A percentile compares a stretch with the other conserved stretches of the same genome.
phyloP scores from a whole-genome alignment of 2,113 vertebrate species.

The Parus major region DNA sequence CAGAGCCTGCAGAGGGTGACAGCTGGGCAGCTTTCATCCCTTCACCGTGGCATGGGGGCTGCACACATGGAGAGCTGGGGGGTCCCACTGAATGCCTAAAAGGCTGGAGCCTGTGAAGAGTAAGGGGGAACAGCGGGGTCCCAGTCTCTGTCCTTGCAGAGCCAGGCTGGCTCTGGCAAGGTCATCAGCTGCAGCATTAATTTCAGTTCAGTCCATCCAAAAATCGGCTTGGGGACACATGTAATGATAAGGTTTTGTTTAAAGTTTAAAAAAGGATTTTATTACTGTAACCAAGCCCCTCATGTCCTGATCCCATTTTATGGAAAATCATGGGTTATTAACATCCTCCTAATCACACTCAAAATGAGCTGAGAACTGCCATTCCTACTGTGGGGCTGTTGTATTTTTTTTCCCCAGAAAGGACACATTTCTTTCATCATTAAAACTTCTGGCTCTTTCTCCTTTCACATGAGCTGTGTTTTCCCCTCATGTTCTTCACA shows the following conservation, averaged over 20 bases:
- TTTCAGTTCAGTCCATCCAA: not conserved
- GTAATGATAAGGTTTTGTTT: not conserved
- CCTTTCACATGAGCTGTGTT: not conserved
- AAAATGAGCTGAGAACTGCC: not conserved
- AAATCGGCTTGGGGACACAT: not conserved
- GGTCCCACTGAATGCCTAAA: not conserved
- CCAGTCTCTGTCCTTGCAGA: not conserved
- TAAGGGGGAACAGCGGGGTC: rapidly evolving
- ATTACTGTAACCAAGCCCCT: not conserved
- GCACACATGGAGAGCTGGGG: not conserved
- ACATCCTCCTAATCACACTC: not conserved
- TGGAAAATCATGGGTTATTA: not conserved
- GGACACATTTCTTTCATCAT: not conserved
- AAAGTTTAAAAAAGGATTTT: not conserved
- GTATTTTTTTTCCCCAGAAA: not conserved
- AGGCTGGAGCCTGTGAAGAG: not conserved
- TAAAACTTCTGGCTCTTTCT: not conserved
- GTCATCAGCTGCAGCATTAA: not conserved
- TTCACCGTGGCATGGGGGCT: rapidly evolving
- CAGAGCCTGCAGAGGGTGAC: not conserved
- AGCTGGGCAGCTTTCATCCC: not conserved
- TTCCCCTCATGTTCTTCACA: not conserved
- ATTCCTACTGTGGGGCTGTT: not conserved
- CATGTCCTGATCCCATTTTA: not conserved
- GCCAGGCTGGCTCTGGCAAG: not conserved